Conservation (phyloP, 2,797 vertebrate species). For the Pogonophryne albipinna region DNA sequence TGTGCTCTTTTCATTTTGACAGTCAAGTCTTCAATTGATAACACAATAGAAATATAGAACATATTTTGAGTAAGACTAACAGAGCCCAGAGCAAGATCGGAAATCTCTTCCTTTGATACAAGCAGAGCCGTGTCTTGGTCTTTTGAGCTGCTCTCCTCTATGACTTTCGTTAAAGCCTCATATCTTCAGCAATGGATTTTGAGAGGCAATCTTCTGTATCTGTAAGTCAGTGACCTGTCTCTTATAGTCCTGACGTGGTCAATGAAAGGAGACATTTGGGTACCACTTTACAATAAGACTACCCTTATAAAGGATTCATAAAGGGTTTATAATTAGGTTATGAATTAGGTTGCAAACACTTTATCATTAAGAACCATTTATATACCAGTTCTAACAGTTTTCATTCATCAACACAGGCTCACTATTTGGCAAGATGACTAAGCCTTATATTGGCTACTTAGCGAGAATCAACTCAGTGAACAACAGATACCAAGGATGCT, state of each 20-base stretch:
- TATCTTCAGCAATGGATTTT: constrained; percentile 9
- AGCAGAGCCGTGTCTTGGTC: neutral
- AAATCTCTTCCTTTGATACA: constrained; percentile 17
- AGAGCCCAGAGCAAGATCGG: neutral
- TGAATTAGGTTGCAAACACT: too few species aligned
- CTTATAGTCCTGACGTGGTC: constrained; percentile 16
- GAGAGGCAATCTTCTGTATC: neutral
- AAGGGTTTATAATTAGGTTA: too few species aligned
- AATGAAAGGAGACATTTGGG: constrained; percentile 25
- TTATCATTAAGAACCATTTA: too few species aligned
- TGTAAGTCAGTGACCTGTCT: neutral
- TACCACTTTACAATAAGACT: too few species aligned
- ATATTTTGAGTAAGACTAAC: neutral
- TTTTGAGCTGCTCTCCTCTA: constrained; percentile 22
- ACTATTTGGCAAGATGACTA: too few species aligned
- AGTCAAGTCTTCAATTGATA: neutral
- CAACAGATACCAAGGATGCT: too few species aligned
- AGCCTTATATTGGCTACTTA: too few species aligned
- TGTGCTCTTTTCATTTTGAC: neutral
- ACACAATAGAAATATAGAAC: neutral
- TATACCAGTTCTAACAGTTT: too few species aligned
- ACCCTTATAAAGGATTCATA: too few species aligned
- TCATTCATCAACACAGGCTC: too few species aligned
- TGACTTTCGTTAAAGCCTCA: neutral
- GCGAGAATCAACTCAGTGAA: too few species aligned